A percentile compares a stretch with the other conserved stretches of the same genome.
Evolutionary conservation across 1,140 invertebrate species (phyloP).

Genomic region (Maconellicoccus hirsutus): DNA sequence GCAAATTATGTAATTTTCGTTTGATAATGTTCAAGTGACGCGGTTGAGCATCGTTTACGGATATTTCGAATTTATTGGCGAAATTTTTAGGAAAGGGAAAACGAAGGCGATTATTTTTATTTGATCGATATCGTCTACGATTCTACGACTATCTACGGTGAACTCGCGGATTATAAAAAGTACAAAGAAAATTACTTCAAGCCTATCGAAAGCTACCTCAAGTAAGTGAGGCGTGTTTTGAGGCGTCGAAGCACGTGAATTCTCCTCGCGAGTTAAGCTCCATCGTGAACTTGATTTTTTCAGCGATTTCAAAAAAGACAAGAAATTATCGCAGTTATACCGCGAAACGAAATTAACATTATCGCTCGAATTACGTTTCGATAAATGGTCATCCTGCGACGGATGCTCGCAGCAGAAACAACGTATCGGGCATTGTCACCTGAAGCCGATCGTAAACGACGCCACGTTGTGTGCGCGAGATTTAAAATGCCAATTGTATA

Average conservation of each 20-base stretch:
- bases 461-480: too few species aligned
- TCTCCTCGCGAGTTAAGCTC: too few species aligned
- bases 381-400: neutral
- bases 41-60: too few species aligned
- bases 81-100: neutral
- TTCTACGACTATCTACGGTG: neutral
- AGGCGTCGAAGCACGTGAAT: too few species aligned
- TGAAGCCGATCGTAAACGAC: neutral
- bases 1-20: neutral
- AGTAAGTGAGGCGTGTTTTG: too few species aligned
- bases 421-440: neutral
- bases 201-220: neutral
- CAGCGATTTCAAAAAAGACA: neutral
- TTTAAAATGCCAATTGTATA: neutral
- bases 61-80: too few species aligned
- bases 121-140: neutral
- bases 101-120: neutral
- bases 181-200: neutral
- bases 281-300: too few species aligned
- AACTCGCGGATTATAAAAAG: neutral
- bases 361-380: neutral
- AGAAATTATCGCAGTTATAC: neutral
- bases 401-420: neutral
- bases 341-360: neutral
- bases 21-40: too few species aligned